phyloP scores from a whole-genome alignment of 2,797 vertebrate genomes.

The Chaetophractus vellerosus region DNA sequence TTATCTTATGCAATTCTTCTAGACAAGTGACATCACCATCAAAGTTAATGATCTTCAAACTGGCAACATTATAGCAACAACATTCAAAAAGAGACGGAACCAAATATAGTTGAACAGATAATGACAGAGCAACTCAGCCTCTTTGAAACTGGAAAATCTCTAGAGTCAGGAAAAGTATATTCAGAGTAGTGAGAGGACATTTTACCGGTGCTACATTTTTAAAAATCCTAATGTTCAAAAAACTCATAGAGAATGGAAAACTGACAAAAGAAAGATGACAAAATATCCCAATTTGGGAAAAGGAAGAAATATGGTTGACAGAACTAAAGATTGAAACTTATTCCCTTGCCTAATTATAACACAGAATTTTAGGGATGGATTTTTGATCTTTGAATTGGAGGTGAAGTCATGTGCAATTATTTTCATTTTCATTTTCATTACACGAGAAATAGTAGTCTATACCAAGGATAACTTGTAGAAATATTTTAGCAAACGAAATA shows the following conservation, averaged over 20 bases:
- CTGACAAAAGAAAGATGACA: background rate
- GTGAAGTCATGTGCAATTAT: background rate
- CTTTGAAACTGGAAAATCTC: background rate
- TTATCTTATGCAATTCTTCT: background rate
- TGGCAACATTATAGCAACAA: conserved; percentile 36
- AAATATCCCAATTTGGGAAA: background rate
- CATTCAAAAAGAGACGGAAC: background rate
- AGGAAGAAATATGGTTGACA: background rate
- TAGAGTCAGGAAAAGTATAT: background rate
- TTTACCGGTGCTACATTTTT: background rate
- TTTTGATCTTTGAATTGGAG: background rate
- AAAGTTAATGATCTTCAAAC: conserved; percentile 51
- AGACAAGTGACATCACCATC: background rate
- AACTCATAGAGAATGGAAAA: background rate
- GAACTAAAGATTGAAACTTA: background rate
- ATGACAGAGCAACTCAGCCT: background rate
- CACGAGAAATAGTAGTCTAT: background rate
- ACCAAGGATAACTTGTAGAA: background rate
- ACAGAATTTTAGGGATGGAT: background rate
- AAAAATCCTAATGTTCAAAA: background rate
- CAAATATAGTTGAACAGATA: background rate
- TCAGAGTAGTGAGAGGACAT: background rate
- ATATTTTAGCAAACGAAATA: background rate
- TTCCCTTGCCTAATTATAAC: background rate
- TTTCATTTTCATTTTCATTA: background rate